Conservation (phyloP, 2,797 vertebrate genomes). For the Anniella stebbinsi region DNA sequence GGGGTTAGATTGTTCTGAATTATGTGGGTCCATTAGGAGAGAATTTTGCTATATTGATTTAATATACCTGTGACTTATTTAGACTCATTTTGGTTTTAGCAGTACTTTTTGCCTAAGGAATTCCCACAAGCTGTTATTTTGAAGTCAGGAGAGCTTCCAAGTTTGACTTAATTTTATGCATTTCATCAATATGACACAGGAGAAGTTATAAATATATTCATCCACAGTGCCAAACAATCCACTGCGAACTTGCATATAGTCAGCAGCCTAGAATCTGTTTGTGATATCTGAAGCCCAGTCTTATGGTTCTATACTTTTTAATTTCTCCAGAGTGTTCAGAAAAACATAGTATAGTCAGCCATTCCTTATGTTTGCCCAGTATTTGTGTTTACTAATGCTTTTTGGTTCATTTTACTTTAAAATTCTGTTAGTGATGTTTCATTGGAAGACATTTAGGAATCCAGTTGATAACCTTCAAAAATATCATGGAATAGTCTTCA, state of each 20-base stretch:
- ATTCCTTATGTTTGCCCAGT: background rate
- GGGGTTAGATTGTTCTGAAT: background rate
- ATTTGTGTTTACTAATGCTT: background rate
- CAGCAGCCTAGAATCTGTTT: background rate
- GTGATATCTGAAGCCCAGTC: background rate
- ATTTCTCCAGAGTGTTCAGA: background rate
- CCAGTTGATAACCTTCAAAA: background rate
- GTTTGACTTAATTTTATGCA: slow-evolving; percentile 26
- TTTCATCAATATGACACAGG: background rate
- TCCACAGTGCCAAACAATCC: background rate
- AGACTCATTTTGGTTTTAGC: background rate
- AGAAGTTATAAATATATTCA: slow-evolving; percentile 25
- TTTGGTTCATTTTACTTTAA: background rate
- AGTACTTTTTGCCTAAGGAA: background rate
- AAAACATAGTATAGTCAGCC: background rate
- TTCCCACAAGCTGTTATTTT: slow-evolving; percentile 29
- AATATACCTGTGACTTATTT: slow-evolving; percentile 10
- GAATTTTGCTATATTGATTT: background rate
- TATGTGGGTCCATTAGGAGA: background rate
- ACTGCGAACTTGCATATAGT: background rate
- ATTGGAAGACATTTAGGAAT: background rate
- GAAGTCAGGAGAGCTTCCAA: slow-evolving; percentile 25
- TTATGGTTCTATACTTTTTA: background rate
- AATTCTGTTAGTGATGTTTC: background rate
- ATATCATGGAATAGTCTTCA: background rate